Percentiles rank a stretch among this genome's conserved stretches.
phyloP scores from a whole-genome alignment of 2,113 vertebrate species.

The Crypturellus undulatus region DNA sequence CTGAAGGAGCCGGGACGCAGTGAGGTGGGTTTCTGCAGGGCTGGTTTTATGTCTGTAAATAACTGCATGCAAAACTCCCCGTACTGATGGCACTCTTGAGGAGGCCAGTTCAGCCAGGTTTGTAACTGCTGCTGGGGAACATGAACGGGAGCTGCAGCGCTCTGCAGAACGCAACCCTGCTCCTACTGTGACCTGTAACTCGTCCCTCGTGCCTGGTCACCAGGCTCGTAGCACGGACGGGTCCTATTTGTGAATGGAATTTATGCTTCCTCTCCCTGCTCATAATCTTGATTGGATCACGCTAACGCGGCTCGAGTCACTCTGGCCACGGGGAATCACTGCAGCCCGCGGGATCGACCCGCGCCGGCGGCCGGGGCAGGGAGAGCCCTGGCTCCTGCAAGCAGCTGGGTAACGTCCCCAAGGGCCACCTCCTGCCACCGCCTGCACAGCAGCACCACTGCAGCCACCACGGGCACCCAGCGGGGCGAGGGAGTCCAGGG shows the following conservation, averaged over 20 bases:
- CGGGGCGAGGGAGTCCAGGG: neutral
- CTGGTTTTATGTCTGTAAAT: neutral
- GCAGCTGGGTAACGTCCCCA: too few species aligned
- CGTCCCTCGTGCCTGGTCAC: fast-evolving
- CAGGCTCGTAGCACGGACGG: neutral
- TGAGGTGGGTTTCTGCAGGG: neutral
- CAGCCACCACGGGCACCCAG: neutral
- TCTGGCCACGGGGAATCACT: too few species aligned
- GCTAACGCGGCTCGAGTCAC: neutral
- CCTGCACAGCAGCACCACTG: too few species aligned
- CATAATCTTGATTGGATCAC: neutral
- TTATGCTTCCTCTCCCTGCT: neutral
- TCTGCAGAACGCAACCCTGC: neutral
- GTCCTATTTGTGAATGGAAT: neutral
- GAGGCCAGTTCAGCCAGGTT: neutral
- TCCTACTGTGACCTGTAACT: neutral
- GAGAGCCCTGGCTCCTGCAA: too few species aligned
- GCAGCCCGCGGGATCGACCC: too few species aligned
- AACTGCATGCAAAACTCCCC: neutral
- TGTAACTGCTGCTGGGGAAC: neutral
- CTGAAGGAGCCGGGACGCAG: neutral
- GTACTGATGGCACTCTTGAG: neutral
- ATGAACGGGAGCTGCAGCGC: neutral
- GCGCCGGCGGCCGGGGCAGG: too few species aligned
- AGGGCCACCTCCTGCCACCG: neutral